Percentiles rank a stretch among this genome's conserved stretches.
Evolutionary conservation across 2,113 vertebrate species (phyloP).

Genomic region (Corythornis madagascariensis): DNA sequence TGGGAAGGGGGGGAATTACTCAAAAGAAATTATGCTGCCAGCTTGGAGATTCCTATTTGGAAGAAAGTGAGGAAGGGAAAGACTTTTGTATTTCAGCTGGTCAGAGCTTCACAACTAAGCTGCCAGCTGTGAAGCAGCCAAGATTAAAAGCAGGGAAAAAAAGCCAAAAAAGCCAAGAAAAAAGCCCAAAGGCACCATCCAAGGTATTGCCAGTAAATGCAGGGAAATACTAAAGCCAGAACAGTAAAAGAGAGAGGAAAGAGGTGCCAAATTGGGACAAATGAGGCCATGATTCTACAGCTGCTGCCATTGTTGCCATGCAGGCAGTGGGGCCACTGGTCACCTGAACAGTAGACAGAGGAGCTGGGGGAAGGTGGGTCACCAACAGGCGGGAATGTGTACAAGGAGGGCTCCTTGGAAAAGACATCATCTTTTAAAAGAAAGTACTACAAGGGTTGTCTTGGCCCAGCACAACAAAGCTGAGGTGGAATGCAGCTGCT

Average conservation of each 20-base stretch:
- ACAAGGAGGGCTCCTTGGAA: not conserved
- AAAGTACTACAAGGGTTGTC: not conserved
- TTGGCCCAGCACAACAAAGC: not conserved
- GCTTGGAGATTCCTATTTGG: not conserved
- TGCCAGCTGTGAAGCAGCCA: not conserved
- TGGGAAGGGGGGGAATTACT: not conserved
- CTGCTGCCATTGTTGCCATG: not conserved
- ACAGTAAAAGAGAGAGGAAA: not conserved
- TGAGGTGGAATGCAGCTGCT: not conserved
- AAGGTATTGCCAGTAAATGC: not conserved
- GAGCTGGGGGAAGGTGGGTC: not conserved
- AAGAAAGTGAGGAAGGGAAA: not conserved
- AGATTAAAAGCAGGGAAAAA: not conserved
- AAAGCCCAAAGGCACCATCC: not conserved
- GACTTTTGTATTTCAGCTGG: not conserved
- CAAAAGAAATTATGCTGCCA: not conserved
- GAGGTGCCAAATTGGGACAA: not conserved
- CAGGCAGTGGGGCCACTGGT: not conserved
- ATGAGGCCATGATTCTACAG: not conserved
- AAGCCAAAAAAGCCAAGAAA: not conserved
- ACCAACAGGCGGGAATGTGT: accelerated
- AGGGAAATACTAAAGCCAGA: not conserved
- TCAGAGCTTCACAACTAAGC: not conserved
- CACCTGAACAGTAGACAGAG: not conserved
- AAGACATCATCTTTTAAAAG: not conserved